Percentiles rank a stretch among this genome's conserved stretches.
These are phyloP conservation scores for Cylloceria caligata DNA, from an alignment of 2,888 invertebrate species.

Conservation along the genomic window DNA sequence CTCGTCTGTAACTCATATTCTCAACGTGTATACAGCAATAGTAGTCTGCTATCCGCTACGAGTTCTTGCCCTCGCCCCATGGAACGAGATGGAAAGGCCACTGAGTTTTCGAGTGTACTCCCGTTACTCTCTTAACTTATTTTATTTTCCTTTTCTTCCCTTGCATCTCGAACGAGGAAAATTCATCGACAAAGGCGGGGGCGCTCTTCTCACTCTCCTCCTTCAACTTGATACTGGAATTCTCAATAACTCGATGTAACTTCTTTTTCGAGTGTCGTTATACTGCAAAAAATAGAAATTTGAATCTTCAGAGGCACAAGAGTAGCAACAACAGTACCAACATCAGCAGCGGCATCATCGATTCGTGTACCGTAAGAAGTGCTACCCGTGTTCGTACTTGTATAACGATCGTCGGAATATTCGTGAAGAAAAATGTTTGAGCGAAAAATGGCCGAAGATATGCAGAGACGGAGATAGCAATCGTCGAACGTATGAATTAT, in stretches of 20 bases:
- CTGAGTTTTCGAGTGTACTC: conserved; percentile 29
- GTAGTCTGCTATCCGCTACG: neutral
- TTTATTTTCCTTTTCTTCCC: neutral
- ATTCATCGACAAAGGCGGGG: conserved; percentile 2
- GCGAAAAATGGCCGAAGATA: neutral
- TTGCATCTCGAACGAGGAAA: conserved; percentile 5
- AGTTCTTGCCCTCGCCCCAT: conserved; percentile 1
- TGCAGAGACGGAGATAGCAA: neutral
- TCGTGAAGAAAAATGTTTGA: conserved; percentile 4
- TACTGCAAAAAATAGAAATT: conserved; percentile 10
- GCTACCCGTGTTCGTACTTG: neutral
- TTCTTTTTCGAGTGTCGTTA: conserved; percentile 1
- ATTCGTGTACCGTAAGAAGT: neutral
- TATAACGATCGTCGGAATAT: conserved; percentile 24
- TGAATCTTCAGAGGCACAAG: neutral
- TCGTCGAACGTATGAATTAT: conserved; percentile 6
- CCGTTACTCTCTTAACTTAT: neutral
- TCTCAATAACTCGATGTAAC: conserved; percentile 42
- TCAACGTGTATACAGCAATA: neutral
- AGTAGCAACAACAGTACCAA: neutral
- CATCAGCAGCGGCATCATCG: neutral
- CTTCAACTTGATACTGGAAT: conserved; percentile 26
- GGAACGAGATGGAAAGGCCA: conserved; percentile 11
- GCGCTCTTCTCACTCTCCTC: neutral
- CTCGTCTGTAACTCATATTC: neutral